phyloP scores from a whole-genome alignment of 2,797 vertebrate species.

The Microtus obscurus region DNA sequence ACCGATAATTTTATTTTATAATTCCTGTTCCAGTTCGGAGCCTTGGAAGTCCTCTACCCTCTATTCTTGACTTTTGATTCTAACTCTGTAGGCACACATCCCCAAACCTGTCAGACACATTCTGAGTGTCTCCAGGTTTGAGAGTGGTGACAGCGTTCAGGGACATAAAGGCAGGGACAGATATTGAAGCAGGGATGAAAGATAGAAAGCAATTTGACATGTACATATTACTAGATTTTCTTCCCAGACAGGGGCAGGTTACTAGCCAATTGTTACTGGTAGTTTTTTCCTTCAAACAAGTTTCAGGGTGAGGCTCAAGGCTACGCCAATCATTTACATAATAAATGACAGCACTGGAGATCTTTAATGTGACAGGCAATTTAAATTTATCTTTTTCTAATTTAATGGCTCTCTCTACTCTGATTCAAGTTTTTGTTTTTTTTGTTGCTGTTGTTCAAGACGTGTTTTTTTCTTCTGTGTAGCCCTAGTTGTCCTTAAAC shows the following conservation, averaged over 20 bases:
- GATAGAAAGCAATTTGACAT: background rate
- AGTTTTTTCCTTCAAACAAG: slow-evolving; percentile 42
- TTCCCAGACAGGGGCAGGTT: background rate
- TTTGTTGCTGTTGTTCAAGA: background rate
- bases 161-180: background rate
- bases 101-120: slow-evolving; percentile 13
- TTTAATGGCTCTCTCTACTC: background rate
- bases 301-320: background rate
- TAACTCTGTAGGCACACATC: slow-evolving; percentile 36
- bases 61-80: slow-evolving; percentile 21
- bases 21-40: slow-evolving; percentile 41
- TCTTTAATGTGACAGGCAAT: slow-evolving; percentile 12
- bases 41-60: background rate
- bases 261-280: background rate
- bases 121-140: slow-evolving; percentile 22
- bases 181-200: background rate
- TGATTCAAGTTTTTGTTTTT: background rate
- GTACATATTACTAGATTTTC: background rate
- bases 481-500: background rate
- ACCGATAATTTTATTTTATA: slow-evolving; percentile 54
- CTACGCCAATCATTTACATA: background rate
- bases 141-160: background rate
- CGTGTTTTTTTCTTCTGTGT: background rate
- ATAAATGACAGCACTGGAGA: background rate
- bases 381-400: slow-evolving; percentile 47